Base-by-base conservation (phyloP, 2,888 invertebrate species). In the Caenorhabditis parvicauda region DNA sequence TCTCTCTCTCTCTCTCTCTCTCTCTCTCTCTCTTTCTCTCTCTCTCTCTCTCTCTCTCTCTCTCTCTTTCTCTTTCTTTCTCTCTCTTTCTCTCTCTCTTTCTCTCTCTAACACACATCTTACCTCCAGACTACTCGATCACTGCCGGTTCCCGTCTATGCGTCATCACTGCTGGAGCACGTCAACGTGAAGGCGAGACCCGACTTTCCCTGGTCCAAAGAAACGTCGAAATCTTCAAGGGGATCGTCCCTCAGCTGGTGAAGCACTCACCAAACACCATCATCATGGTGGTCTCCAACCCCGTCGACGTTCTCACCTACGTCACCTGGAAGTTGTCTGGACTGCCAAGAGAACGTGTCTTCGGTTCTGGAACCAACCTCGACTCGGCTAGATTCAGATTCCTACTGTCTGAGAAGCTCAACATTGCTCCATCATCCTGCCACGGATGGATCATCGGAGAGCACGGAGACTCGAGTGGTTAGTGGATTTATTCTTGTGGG, bases 361-460 rank as follows among this genome's bases (percentile, higher is more conserved):
- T 94, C 80, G 93, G 93, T 9, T 90, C 91, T 43, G 93, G 93
- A 5, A 92, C 92, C 38, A 92, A 92, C 84, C 86, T 94, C 75
- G 93, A 93, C 83, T 91, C 92, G 0, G 90, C 91, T 0, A 86
- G 93, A 63, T 92, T 94, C 84, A 87, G 92, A 32, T 92, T 91
- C 83, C 84, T 92, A 55, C 86, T 93, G 74, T 90, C 91, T 0
- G 89, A 92, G 51, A 64, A 66, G 44, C 84, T 93, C 50, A 87
- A 87, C 59, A 87, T 92, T 38, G 89, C 91, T 0, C 87, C 92
- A 4, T 87, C 88, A 14, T 90, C 89, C 66, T 89, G 89, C 78
- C 92, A 93, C 81, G 92, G 90, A 0, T 93, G 90, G 87, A 90
- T 93, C 76, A 91, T 93, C 78, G 93, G 93, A 28, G 93, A 93